These are phyloP conservation scores for Campoplex nolae DNA, from an alignment of 2,888 invertebrate genomes.

Conservation along the genomic window DNA sequence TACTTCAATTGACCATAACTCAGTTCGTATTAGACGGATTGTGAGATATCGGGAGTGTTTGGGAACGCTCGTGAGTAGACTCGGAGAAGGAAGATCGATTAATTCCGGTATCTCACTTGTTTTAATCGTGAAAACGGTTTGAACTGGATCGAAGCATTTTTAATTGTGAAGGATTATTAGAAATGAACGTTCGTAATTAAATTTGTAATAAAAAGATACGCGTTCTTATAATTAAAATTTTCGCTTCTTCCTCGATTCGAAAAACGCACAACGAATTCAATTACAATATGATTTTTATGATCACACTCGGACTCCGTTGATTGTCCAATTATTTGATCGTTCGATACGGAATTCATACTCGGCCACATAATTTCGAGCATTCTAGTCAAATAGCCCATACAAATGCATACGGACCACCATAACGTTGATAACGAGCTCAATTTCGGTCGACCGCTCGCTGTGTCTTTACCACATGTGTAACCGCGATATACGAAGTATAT, in stretches of 20 bases:
- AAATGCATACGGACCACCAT: conserved; percentile 1
- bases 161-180: background rate
- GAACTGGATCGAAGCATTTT: background rate
- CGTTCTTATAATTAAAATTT: background rate
- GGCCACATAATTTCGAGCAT: background rate
- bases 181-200: background rate
- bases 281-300: background rate
- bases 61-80: background rate
- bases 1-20: background rate
- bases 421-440: conserved; percentile 38
- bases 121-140: background rate
- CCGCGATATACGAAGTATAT: conserved; percentile 16
- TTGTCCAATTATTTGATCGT: background rate
- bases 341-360: background rate
- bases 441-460: conserved; percentile 29
- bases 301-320: background rate
- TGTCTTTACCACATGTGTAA: conserved; percentile 28
- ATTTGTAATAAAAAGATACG: background rate
- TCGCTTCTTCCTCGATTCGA: background rate
- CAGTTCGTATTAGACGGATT: background rate
- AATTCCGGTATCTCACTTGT: background rate
- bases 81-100: background rate
- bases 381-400: background rate
- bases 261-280: background rate
- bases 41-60: background rate